phyloP scores from a whole-genome alignment of 2,888 invertebrate species.

The Dryomyza anilis region DNA sequence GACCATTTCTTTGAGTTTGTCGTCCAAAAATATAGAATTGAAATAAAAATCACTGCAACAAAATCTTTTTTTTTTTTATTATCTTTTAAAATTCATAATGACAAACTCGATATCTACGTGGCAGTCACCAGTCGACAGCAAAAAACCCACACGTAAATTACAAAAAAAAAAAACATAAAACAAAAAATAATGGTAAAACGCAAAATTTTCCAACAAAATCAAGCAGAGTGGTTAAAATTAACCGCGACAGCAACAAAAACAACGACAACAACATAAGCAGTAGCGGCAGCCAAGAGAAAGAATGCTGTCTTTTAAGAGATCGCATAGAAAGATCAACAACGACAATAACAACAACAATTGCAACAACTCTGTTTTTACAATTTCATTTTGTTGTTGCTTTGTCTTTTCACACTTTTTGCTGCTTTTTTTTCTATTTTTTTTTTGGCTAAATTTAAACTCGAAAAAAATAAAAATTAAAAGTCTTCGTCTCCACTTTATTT shows the following conservation, averaged over 20 bases:
- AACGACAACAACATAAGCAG: background rate
- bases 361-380: background rate
- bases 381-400: constrained; percentile 1
- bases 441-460: constrained; percentile 15
- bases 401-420: background rate
- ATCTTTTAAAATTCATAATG: background rate
- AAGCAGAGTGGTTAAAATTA: constrained; percentile 13
- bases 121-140: background rate
- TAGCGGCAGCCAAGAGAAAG: background rate
- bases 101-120: background rate
- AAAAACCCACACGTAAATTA: constrained; percentile 19
- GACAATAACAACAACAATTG: constrained; percentile 3
- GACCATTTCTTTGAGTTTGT: background rate
- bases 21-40: background rate
- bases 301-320: background rate
- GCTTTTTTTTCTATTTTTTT: background rate
- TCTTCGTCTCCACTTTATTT: background rate
- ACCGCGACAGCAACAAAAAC: constrained; percentile 20
- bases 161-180: constrained; percentile 12
- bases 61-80: background rate
- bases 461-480: background rate
- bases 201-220: constrained; percentile 12
- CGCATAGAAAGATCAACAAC: background rate
- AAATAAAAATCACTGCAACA: background rate
- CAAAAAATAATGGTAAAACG: constrained; percentile 3